A percentile compares a stretch with the other conserved stretches of the same genome.
These are phyloP conservation scores for Saguinus midas DNA, from an alignment of 2,113 vertebrate species.

Conservation along the genomic window DNA sequence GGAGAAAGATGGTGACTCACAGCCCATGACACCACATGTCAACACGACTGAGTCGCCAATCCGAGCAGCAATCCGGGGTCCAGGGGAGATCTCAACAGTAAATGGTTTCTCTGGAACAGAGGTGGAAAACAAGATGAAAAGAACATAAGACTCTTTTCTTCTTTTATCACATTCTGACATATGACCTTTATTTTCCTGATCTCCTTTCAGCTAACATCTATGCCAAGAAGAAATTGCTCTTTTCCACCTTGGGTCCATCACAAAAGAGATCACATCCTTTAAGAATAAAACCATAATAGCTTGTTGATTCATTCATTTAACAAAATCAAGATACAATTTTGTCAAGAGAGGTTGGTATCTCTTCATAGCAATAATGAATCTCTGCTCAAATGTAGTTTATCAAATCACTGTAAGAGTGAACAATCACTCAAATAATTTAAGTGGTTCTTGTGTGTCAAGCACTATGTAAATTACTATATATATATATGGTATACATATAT, in stretches of 20 bases:
- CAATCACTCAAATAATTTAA: neutral
- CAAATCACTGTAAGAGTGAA: neutral
- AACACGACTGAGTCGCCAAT: conserved; percentile 76
- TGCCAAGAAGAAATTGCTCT: neutral
- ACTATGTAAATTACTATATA: neutral
- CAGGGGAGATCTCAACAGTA: conserved; percentile 54
- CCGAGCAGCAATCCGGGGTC: conserved; percentile 13
- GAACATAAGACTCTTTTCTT: conserved; percentile 1
- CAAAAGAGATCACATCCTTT: neutral
- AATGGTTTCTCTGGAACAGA: conserved; percentile 53
- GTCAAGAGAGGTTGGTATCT: neutral
- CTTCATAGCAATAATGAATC: neutral
- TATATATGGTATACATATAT: neutral
- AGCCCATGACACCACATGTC: conserved; percentile 78
- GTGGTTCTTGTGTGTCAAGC: neutral
- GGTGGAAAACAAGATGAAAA: neutral
- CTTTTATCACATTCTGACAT: neutral
- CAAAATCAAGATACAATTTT: neutral
- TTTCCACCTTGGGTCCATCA: neutral
- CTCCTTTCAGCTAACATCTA: neutral
- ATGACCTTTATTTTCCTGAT: neutral
- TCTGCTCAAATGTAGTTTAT: neutral
- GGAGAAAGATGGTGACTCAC: conserved; percentile 79
- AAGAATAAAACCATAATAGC: neutral
- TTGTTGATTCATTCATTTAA: neutral